Conservation (phyloP, 2,888 invertebrate genomes). For the Heteromurus nitidus region DNA sequence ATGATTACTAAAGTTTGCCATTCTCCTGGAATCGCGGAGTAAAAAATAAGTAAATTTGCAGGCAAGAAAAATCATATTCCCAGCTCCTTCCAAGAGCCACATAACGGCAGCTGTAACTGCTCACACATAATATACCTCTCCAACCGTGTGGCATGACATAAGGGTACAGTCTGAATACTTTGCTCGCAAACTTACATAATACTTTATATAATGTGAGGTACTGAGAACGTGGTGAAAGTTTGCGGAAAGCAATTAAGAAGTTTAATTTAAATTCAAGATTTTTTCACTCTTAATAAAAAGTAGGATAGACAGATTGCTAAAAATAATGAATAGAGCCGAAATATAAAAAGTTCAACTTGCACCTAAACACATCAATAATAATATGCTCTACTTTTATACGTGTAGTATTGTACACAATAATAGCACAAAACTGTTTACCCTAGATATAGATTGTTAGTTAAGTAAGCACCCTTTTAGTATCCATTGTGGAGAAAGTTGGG, state of each 20-base stretch:
- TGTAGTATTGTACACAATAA: background rate
- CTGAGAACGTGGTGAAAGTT: constrained; percentile 7
- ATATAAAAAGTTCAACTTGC: background rate
- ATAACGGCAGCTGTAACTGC: too few relatives aligned
- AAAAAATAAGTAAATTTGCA: background rate
- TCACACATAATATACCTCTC: too few relatives aligned
- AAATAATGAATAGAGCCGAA: background rate
- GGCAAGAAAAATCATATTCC: background rate
- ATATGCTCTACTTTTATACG: background rate
- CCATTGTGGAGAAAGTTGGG: background rate
- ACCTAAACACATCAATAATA: background rate
- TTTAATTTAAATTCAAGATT: constrained; percentile 56
- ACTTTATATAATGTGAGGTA: background rate
- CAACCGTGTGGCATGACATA: too few relatives aligned
- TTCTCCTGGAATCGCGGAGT: background rate
- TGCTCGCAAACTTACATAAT: background rate
- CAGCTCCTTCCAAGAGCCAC: background rate
- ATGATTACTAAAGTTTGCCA: constrained; percentile 4
- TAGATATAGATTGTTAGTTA: too few relatives aligned
- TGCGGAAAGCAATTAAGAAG: constrained; percentile 52
- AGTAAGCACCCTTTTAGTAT: too few relatives aligned
- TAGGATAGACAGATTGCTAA: background rate
- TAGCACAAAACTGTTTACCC: too few relatives aligned
- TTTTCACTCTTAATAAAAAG: constrained; percentile 45
- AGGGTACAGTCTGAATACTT: too few relatives aligned